Base-by-base conservation (phyloP, 1,140 invertebrate species). In the Tachypleus tridentatus region DNA sequence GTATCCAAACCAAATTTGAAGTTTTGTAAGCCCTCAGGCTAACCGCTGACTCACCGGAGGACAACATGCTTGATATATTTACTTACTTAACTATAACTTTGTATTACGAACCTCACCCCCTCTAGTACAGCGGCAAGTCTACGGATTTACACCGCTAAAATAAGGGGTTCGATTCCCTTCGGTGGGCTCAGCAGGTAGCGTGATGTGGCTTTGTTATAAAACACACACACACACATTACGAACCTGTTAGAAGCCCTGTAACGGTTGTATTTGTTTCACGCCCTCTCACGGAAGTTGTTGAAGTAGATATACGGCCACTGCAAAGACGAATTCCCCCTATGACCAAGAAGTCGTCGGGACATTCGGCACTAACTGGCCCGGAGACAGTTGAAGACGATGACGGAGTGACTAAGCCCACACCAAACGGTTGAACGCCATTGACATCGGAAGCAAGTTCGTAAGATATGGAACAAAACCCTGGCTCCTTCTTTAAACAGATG, bases 391-490 rank as follows among this genome's bases (percentile, higher is more conserved):
- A 29, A 1, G 58, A 51, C 48, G 58, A 29, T 4, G 64, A 54
- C n/a, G n/a, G 47, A 4, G 64, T 3, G 4, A 48, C 49, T 10
- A 68, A 58, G 5, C 71, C 71, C 8, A 72, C 67, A 0, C 69
- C 71, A 54, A 72, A 72, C 9, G 71, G 71, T 9, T 61, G 58
- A 4, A 63, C 64, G 10, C n/a, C 61, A 5, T 60, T 56, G 3
- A 57, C 63, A 51, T 67, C 66, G 1, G 68, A 49, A 4, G 52
- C 61, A 4, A 72, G 50, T 53, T 71, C 67, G 67, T 87, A 88
- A 0, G 82, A 88, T 10, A 75, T 66, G 7, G 72, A 73, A 62
- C 74, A 75, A 61, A 72, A 75, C 8, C 73, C 74, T 3, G 73
- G 62, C 50, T 74, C 74, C 60, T 74, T 70, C 11, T 67, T 58